Evolutionary conservation across 2,888 invertebrate species (phyloP), one percentile per base, ranked within the genome.

Genomic region (Malthinus seriepunctatus): DNA sequence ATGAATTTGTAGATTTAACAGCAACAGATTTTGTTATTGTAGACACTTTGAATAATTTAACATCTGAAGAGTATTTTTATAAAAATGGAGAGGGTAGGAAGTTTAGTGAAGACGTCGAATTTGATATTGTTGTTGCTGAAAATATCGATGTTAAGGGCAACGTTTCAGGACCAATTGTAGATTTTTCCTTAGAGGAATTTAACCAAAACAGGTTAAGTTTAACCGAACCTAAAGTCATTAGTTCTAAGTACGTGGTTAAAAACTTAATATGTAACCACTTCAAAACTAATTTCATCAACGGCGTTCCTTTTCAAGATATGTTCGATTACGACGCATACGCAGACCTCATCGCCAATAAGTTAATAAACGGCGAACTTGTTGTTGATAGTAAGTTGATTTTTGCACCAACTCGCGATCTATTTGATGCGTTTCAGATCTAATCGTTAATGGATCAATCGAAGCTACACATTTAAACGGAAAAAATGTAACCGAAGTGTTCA

Each of bases 351-450:
- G 73, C 32, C 53, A 69, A 65, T 63, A 75, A 68, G 62, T 72
- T 84, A 31, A 65, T 75, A 6, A 66, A 71, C 14, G 81, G 81
- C 1, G 73, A 78, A 51, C 67, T 82, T 6, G 68, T 71, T 47
- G 75, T 83, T n/a, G 68, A 73, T 63, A 70, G 78, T 77, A 63
- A 70, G 63, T 58, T 9, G 32, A 23, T 53, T 14, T 9, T 48
- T 8, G 10, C 34, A 34, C 56, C 35, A 34, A 38, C n/a, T 10
- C 23, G 10, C 11, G 33, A 46, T 46, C 51, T 51, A 32, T 34
- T 32, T 35, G 32, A 50, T 39, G 1, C 54, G 34, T 58, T 73
- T 51, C 54, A 77, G 77, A 74, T 62, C 51, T 80, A 11, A 32
- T 67, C 23, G 70, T 78, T 1, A 63, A 71, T 32, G 80, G 80